These are phyloP conservation scores for Oxyruncus cristatus DNA, from an alignment of 2,113 vertebrate genomes.

Conservation along the genomic window DNA sequence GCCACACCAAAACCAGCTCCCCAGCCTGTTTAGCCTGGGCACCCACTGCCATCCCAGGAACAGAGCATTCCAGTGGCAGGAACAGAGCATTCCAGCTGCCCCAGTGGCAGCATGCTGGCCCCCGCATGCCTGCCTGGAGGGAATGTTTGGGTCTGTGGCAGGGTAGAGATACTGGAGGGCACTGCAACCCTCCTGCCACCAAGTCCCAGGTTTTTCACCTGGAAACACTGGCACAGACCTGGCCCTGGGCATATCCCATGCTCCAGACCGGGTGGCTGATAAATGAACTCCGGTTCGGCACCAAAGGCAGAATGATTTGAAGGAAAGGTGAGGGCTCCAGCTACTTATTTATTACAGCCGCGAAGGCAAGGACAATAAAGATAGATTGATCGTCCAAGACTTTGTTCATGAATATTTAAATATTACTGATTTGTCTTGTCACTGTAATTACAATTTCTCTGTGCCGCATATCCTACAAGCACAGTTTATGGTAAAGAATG, in stretches of 20 bases:
- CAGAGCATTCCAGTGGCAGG: accelerated
- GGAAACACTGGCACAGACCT: neutral
- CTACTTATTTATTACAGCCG: conserved; percentile 82
- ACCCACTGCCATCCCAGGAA: accelerated
- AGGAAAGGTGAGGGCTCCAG: conserved; percentile 71
- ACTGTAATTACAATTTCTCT: conserved; percentile 88
- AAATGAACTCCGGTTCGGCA: conserved; percentile 17
- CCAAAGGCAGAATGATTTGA: conserved; percentile 36
- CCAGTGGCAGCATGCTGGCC: accelerated
- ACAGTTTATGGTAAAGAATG: conserved; percentile 84
- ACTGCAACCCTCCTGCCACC: accelerated
- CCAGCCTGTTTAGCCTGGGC: accelerated
- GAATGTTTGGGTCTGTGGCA: accelerated
- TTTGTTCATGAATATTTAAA: conserved; percentile 89
- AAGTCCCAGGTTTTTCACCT: neutral
- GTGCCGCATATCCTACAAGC: conserved; percentile 79
- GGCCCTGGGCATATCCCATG: neutral
- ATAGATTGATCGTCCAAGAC: conserved; percentile 85
- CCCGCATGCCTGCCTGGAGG: accelerated
- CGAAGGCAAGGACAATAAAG: conserved; percentile 84
- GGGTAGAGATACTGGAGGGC: accelerated
- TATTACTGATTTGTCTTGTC: conserved; percentile 87
- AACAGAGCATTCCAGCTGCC: accelerated
- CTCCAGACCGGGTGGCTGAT: neutral
- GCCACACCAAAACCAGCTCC: neutral